phyloP scores from a whole-genome alignment of 2,888 invertebrate species.

The Pseudococcus jackbeardsleyi region DNA sequence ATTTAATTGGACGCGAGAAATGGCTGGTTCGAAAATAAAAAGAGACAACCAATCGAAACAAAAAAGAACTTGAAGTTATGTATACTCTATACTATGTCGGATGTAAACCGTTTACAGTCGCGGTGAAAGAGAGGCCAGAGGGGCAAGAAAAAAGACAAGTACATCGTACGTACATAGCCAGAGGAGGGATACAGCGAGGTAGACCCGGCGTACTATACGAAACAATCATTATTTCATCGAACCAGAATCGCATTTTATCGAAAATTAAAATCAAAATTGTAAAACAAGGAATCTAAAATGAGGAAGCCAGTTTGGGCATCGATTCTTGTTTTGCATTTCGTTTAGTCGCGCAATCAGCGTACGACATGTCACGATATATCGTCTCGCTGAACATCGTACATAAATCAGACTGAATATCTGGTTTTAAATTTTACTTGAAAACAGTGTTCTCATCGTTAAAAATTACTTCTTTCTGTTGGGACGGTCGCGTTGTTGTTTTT shows the following conservation, averaged over 20 bases:
- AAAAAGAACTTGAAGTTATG: too few relatives aligned
- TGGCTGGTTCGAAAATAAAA: too few relatives aligned
- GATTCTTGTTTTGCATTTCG: slow-evolving; percentile 64
- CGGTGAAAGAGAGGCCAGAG: too few relatives aligned
- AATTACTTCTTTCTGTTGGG: slow-evolving; percentile 57
- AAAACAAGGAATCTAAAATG: slow-evolving; percentile 62
- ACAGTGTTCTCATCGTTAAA: slow-evolving; percentile 61
- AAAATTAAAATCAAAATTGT: slow-evolving; percentile 64
- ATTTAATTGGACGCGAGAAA: too few relatives aligned
- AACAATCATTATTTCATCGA: slow-evolving; percentile 55
- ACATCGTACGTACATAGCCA: too few relatives aligned
- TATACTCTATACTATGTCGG: too few relatives aligned
- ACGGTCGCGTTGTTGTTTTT: neutral
- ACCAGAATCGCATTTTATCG: slow-evolving; percentile 60
- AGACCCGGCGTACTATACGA: neutral
- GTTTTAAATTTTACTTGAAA: slow-evolving; percentile 63
- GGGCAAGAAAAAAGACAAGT: too few relatives aligned
- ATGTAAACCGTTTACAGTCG: too few relatives aligned
- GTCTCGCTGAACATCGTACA: slow-evolving; percentile 62
- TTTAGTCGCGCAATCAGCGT: slow-evolving; percentile 64
- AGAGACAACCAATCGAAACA: too few relatives aligned
- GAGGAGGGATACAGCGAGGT: neutral
- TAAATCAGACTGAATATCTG: slow-evolving; percentile 64
- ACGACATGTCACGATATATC: slow-evolving; percentile 65
- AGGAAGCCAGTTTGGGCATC: slow-evolving; percentile 62